These are phyloP conservation scores for Polyommatus iphigenia DNA, from an alignment of 2,888 invertebrate genomes.

Conservation along the genomic window DNA sequence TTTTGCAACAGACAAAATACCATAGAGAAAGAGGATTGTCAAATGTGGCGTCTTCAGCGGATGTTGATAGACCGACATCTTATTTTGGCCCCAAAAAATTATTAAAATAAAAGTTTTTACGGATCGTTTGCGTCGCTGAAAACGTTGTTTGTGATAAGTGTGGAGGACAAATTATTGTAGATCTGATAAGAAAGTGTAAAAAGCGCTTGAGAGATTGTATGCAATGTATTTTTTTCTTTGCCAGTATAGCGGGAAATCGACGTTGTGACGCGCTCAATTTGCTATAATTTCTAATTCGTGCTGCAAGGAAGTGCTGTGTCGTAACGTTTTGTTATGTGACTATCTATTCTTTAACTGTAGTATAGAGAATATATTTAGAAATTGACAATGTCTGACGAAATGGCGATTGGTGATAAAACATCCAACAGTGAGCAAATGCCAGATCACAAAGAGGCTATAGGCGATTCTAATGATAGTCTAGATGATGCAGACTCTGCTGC, in stretches of 20 bases:
- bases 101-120: constrained; percentile 51
- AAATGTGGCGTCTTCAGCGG: constrained; percentile 66
- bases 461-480: constrained; percentile 50
- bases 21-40: constrained; percentile 1
- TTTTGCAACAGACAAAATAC: neutral
- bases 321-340: constrained; percentile 69
- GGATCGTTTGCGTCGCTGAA: constrained; percentile 44
- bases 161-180: constrained; percentile 34
- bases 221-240: constrained; percentile 48
- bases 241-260: constrained; percentile 76
- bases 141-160: constrained; percentile 39
- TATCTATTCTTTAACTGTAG: constrained; percentile 64
- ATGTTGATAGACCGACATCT: constrained; percentile 75
- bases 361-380: constrained; percentile 58
- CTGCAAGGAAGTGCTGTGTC: constrained; percentile 58
- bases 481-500: constrained; percentile 47
- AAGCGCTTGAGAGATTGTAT: constrained; percentile 34
- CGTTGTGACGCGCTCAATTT: constrained; percentile 71
- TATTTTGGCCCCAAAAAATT: constrained; percentile 56
- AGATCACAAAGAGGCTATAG: constrained; percentile 54
- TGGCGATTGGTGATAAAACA: constrained; percentile 74
- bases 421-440: constrained; percentile 42
- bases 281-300: constrained; percentile 64
- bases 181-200: constrained; percentile 32
- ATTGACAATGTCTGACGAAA: constrained; percentile 77